Percentiles rank a stretch among this genome's conserved stretches.
Evolutionary conservation across 1,140 invertebrate genomes (phyloP).

Genomic region (Choristoneura fumiferana): DNA sequence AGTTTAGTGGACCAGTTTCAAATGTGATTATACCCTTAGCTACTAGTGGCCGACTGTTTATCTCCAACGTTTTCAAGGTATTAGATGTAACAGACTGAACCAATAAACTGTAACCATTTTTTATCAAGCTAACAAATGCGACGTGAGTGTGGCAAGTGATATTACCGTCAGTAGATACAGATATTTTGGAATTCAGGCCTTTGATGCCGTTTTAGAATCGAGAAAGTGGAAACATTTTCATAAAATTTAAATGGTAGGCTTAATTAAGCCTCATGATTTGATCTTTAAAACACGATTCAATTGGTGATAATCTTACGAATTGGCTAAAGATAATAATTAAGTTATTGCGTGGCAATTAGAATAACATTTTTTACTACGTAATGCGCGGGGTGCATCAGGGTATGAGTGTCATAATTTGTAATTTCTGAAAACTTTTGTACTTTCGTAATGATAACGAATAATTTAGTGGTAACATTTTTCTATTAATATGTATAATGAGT

Average conservation of each 20-base stretch:
- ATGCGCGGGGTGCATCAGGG: slow-evolving; percentile 78
- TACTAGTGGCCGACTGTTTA: slow-evolving; percentile 5
- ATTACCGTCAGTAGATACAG: slow-evolving; percentile 32
- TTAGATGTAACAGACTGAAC: slow-evolving; percentile 26
- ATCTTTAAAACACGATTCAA: slow-evolving; percentile 32
- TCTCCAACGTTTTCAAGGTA: not conserved
- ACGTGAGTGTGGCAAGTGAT: slow-evolving; percentile 47
- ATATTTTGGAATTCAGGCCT: slow-evolving; percentile 5
- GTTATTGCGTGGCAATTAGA: slow-evolving; percentile 75
- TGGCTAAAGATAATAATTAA: slow-evolving; percentile 76
- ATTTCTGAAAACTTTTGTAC: slow-evolving; percentile 71
- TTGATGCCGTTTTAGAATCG: slow-evolving; percentile 1
- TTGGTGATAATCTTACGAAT: slow-evolving; percentile 75
- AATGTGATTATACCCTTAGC: slow-evolving; percentile 12
- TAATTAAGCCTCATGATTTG: slow-evolving; percentile 1
- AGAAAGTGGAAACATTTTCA: not conserved
- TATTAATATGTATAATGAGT: slow-evolving; percentile 69
- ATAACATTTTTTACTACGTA: slow-evolving; percentile 57
- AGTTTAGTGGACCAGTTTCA: slow-evolving; percentile 33
- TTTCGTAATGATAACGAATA: slow-evolving; percentile 71
- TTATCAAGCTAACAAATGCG: slow-evolving; percentile 41
- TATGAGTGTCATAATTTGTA: slow-evolving; percentile 78
- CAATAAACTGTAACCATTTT: slow-evolving; percentile 13
- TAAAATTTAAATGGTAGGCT: not conserved
- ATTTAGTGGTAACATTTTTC: slow-evolving; percentile 72